Percentiles rank a stretch among this genome's conserved stretches.
phyloP scores from a whole-genome alignment of 2,888 invertebrate species.

The Caenorhabditis imperialis region DNA sequence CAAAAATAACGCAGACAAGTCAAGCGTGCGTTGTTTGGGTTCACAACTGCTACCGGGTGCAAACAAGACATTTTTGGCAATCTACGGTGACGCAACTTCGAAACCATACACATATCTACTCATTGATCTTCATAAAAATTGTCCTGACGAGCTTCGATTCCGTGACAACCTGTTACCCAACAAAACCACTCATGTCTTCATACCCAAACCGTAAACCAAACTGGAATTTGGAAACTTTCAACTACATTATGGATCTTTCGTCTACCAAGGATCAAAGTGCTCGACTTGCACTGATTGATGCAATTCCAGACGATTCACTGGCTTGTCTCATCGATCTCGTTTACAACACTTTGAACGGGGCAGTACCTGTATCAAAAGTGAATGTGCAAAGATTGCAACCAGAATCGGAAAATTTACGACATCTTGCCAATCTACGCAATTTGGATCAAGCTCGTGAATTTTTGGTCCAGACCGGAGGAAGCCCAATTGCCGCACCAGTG shows the following conservation, averaged over 20 bases:
- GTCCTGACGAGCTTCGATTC: conserved; percentile 10
- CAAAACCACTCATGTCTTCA: conserved; percentile 13
- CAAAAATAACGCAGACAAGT: conserved; percentile 22
- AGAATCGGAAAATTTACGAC: not conserved
- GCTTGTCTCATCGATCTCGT: not conserved
- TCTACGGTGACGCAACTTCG: conserved; percentile 12
- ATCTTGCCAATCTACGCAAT: not conserved
- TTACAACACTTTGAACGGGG: not conserved
- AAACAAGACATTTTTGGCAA: conserved; percentile 13
- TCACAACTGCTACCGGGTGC: conserved; percentile 6
- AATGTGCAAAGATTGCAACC: not conserved
- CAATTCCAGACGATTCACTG: not conserved
- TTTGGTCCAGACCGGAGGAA: conserved; percentile 22
- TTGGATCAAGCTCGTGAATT: conserved; percentile 11
- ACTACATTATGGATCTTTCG: not conserved
- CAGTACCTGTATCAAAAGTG: not conserved
- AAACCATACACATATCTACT: conserved; percentile 7
- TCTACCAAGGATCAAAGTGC: not conserved
- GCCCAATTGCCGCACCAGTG: conserved; percentile 3
- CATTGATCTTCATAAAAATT: conserved; percentile 8
- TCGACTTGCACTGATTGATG: not conserved
- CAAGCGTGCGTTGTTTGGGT: conserved; percentile 12
- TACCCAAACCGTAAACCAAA: conserved; percentile 2
- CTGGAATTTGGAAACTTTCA: not conserved
- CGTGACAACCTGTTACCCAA: conserved; percentile 10